A percentile compares a stretch with the other conserved stretches of the same genome.
Conservation (phyloP, 2,797 vertebrate species). For the Gadopsis bispinosus region DNA sequence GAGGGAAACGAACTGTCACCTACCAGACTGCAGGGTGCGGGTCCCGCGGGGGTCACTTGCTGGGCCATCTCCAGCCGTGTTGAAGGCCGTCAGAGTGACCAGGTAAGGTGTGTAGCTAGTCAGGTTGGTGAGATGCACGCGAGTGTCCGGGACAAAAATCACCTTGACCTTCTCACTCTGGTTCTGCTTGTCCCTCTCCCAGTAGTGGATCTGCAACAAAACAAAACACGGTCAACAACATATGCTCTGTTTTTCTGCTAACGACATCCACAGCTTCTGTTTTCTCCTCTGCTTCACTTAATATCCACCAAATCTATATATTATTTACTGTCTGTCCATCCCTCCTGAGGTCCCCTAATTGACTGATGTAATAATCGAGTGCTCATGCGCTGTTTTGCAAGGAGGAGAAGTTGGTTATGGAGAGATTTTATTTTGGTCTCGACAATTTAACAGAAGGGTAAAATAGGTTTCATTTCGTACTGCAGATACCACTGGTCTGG, state of each 20-base stretch:
- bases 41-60: slow-evolving; percentile 88
- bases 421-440: slow-evolving; percentile 12
- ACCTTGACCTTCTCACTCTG: slow-evolving; percentile 92
- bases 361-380: slow-evolving; percentile 8
- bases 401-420: background rate
- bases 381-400: slow-evolving; percentile 8
- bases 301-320: slow-evolving; percentile 13
- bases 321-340: slow-evolving; percentile 31
- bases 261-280: background rate
- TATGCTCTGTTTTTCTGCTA: background rate
- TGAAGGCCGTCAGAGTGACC: slow-evolving; percentile 93
- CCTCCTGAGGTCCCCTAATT: slow-evolving; percentile 2
- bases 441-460: slow-evolving; percentile 23
- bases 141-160: slow-evolving; percentile 91
- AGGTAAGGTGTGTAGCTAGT: slow-evolving; percentile 92
- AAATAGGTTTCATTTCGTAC: background rate
- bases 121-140: slow-evolving; percentile 90
- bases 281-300: slow-evolving; percentile 4
- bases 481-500: background rate
- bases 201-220: slow-evolving; percentile 90
- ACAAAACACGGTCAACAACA: slow-evolving; percentile 22
- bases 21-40: slow-evolving; percentile 92
- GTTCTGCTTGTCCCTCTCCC: slow-evolving; percentile 90
- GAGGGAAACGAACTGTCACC: background rate
- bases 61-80: slow-evolving; percentile 93